Percentiles rank a stretch among this genome's conserved stretches.
phyloP scores from a whole-genome alignment of 1,140 invertebrate genomes.

The Stratiolaelaps scimitus region DNA sequence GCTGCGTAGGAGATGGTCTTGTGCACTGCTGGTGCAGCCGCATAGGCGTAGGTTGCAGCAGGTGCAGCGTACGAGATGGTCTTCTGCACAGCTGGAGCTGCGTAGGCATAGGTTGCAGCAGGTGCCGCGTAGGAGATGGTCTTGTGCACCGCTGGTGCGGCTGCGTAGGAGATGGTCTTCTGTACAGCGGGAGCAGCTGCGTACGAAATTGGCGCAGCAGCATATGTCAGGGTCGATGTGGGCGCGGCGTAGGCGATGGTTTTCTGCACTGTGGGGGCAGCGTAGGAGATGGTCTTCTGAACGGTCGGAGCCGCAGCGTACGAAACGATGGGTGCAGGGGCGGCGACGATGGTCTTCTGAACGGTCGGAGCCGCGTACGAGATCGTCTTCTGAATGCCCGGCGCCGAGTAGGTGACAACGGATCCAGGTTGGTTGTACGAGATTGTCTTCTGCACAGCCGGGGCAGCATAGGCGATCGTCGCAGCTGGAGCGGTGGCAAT shows the following conservation, averaged over 20 bases:
- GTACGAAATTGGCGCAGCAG: not conserved
- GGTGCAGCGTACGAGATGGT: not conserved
- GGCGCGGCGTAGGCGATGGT: constrained; percentile 13
- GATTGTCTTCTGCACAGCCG: not conserved
- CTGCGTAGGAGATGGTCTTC: not conserved
- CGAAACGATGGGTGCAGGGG: not conserved
- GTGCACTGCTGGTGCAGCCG: not conserved
- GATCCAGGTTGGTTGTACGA: not conserved
- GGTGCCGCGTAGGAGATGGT: constrained; percentile 7
- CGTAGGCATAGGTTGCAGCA: not conserved
- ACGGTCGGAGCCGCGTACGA: not conserved
- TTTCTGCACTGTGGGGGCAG: not conserved
- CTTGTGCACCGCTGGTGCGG: not conserved
- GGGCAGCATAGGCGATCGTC: no score
- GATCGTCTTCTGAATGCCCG: not conserved
- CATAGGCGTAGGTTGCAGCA: not conserved
- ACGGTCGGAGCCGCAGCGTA: constrained; percentile 7
- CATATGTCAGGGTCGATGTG: not conserved
- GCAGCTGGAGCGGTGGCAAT: no score
- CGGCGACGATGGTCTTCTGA: no score
- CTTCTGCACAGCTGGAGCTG: not conserved
- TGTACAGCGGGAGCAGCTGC: constrained; percentile 1
- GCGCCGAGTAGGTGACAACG: not conserved
- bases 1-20: not conserved
- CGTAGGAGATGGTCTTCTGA: not conserved